phyloP scores from a whole-genome alignment of 2,888 invertebrate species.

The Trissoscelio sp. region DNA sequence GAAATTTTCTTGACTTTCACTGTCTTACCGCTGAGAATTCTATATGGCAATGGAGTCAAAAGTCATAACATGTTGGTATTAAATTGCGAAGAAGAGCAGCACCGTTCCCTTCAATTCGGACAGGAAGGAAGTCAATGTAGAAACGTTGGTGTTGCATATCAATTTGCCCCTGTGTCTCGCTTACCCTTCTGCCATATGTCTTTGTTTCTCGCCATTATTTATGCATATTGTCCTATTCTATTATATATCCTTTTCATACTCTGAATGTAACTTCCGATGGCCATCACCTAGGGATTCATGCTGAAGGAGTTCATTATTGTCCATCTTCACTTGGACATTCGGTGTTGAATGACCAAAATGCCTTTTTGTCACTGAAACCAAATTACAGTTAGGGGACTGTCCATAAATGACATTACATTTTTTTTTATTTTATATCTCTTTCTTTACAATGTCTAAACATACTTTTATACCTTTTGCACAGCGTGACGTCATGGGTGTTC shows the following conservation, averaged over 20 bases:
- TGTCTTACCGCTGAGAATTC: constrained; percentile 20
- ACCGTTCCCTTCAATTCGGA: constrained; percentile 67
- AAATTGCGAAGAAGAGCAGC: constrained; percentile 63
- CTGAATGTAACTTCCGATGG: constrained; percentile 50
- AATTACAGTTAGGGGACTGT: too few relatives aligned
- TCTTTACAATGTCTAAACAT: too few relatives aligned
- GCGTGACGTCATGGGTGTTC: too few relatives aligned
- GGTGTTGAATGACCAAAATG: constrained; percentile 16
- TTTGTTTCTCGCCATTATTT: constrained; percentile 58
- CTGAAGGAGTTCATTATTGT: constrained; percentile 23
- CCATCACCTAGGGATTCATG: constrained; percentile 45
- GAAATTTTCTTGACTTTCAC: neutral
- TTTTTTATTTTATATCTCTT: too few relatives aligned
- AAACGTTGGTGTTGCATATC: constrained; percentile 77
- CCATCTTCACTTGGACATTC: constrained; percentile 14
- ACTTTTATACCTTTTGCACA: too few relatives aligned
- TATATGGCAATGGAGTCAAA: constrained; percentile 33
- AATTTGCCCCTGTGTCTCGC: constrained; percentile 70
- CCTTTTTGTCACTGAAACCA: too few relatives aligned
- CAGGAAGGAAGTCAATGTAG: constrained; percentile 80
- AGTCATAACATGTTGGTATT: constrained; percentile 57
- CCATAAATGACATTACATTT: too few relatives aligned
- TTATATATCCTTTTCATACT: constrained; percentile 61
- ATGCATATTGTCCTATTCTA: constrained; percentile 57
- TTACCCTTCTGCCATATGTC: constrained; percentile 47